Conservation (phyloP, 64 coral and sea anemone species). For the Montipora capricornis region DNA sequence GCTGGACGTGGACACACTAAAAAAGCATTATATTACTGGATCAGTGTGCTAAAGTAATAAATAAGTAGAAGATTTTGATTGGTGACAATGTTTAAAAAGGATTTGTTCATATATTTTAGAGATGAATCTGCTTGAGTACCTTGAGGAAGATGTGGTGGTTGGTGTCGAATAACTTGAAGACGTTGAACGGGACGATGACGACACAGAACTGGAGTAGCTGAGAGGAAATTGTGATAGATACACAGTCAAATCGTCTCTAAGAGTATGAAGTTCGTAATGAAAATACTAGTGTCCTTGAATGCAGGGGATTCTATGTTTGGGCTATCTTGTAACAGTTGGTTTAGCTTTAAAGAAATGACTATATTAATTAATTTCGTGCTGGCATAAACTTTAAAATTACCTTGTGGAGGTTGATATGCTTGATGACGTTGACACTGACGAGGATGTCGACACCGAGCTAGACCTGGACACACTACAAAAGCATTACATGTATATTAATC, state of each 20-base stretch:
- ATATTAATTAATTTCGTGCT: too few species aligned
- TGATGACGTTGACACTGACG: not conserved
- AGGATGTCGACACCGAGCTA: not conserved
- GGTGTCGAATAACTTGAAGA: not conserved
- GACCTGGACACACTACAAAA: not conserved
- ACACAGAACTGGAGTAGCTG: not conserved
- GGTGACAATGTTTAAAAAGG: too few species aligned
- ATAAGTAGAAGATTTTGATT: too few species aligned
- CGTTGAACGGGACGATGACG: not conserved
- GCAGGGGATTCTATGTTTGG: not conserved
- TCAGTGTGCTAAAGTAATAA: not conserved
- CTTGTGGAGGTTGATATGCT: too few species aligned
- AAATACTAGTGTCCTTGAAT: too few species aligned
- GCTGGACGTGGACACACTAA: not conserved
- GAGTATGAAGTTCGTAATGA: too few species aligned
- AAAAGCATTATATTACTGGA: too few species aligned
- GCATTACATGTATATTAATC: too few species aligned
- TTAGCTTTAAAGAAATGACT: too few species aligned
- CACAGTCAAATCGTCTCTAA: too few species aligned
- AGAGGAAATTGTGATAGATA: not conserved
- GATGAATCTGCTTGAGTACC: not conserved
- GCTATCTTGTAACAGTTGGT: too few species aligned
- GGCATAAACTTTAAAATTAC: too few species aligned
- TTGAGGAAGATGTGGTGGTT: not conserved
- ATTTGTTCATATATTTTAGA: not conserved